These are phyloP conservation scores for Cryptomyrus ogoouensis DNA, from an alignment of 2,113 vertebrate species.

Conservation along the genomic window DNA sequence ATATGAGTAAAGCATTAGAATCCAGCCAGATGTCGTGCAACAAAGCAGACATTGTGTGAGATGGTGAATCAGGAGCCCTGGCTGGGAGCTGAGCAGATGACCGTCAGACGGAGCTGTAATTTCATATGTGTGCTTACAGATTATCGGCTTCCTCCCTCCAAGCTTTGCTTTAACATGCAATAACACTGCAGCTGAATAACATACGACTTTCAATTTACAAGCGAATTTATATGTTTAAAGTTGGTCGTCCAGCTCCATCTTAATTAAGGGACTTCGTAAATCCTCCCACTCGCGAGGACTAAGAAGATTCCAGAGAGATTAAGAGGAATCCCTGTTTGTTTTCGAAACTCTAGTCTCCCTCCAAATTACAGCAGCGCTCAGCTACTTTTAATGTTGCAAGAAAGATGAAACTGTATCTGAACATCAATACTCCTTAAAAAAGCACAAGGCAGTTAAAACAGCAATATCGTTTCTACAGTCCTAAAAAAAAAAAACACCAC, in stretches of 20 bases:
- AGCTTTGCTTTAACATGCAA: not conserved
- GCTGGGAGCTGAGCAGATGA: not conserved
- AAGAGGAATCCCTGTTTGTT: not conserved
- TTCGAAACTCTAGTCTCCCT: not conserved
- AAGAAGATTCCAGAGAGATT: conserved; percentile 44
- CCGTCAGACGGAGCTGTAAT: not conserved
- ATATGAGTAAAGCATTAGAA: not conserved
- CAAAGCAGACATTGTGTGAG: not conserved
- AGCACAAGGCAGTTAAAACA: not conserved
- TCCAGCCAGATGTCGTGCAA: not conserved
- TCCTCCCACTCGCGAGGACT: conserved; percentile 52
- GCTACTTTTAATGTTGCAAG: not conserved
- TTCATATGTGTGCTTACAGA: not conserved
- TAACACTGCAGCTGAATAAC: not conserved
- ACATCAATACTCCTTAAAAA: conserved; percentile 4
- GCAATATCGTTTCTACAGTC: not conserved
- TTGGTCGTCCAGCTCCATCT: conserved; percentile 18
- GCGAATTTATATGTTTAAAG: conserved; percentile 12
- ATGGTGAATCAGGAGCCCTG: not conserved
- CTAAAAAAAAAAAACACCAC: conserved; percentile 41
- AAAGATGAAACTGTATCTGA: not conserved
- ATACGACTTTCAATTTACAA: not conserved
- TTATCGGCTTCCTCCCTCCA: not conserved
- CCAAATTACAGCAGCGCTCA: not conserved
- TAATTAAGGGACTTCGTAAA: conserved; percentile 33